Conservation (phyloP, 1,140 invertebrate species). For the Ceratina calcarata region DNA sequence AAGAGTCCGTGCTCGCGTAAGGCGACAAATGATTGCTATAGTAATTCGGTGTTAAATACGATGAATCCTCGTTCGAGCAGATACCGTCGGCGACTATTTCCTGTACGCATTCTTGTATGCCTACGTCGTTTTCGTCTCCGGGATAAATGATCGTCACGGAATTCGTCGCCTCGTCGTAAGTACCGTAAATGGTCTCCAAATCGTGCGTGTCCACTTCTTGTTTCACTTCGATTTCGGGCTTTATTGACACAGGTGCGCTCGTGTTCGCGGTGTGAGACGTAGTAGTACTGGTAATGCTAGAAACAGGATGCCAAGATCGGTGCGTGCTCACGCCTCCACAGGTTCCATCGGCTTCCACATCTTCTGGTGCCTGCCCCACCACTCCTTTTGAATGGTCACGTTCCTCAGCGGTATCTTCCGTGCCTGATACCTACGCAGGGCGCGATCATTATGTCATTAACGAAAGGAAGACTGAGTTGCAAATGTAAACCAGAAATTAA, state of each 20-base stretch:
- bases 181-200: slow-evolving; percentile 83
- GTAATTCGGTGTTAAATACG: slow-evolving; percentile 48
- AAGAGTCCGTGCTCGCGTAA: slow-evolving; percentile 67
- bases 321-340: slow-evolving; percentile 63
- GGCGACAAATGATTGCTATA: slow-evolving; percentile 59
- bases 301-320: slow-evolving; percentile 28
- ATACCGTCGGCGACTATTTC: slow-evolving; percentile 65
- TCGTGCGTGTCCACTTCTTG: slow-evolving; percentile 66
- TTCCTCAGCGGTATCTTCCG: slow-evolving; percentile 64
- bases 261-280: not conserved
- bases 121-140: slow-evolving; percentile 78
- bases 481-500: slow-evolving; percentile 21
- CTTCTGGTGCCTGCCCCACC: slow-evolving; percentile 90
- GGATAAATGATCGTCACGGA: slow-evolving; percentile 87
- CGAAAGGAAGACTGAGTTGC: slow-evolving; percentile 48
- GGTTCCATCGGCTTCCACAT: slow-evolving; percentile 88
- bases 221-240: slow-evolving; percentile 80
- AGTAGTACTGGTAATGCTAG: slow-evolving; percentile 21
- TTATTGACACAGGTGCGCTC: slow-evolving; percentile 43
- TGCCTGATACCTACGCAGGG: slow-evolving; percentile 43
- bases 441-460: slow-evolving; percentile 53
- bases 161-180: slow-evolving; percentile 86
- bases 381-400: slow-evolving; percentile 78
- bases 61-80: slow-evolving; percentile 40
- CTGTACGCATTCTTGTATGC: slow-evolving; percentile 72